These are phyloP conservation scores for Cnemophilus loriae DNA, from an alignment of 2,113 vertebrate genomes.

Conservation along the genomic window DNA sequence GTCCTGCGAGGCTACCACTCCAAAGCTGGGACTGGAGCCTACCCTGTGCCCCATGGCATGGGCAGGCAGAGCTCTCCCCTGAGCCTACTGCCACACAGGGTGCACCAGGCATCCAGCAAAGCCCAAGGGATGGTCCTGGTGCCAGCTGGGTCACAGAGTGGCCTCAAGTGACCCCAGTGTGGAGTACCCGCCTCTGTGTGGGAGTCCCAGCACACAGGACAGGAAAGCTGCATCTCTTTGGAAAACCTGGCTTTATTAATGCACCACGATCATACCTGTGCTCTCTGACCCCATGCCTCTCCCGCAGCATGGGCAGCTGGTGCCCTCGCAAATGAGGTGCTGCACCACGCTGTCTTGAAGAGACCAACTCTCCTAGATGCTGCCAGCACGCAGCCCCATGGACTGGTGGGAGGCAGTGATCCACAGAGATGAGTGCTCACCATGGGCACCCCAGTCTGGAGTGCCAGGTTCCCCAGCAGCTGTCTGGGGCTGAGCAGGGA, in stretches of 20 bases:
- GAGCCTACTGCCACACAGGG: background rate
- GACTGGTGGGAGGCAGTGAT: background rate
- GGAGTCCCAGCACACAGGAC: slow-evolving; percentile 15
- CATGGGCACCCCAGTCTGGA: background rate
- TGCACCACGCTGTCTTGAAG: accelerated
- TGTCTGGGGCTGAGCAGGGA: background rate
- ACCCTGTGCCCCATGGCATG: accelerated
- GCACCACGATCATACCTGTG: background rate
- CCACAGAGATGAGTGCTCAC: background rate
- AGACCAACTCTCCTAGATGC: background rate
- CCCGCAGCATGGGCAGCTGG: accelerated
- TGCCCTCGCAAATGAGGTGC: accelerated
- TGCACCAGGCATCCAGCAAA: background rate
- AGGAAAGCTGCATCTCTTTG: background rate
- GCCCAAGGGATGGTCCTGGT: background rate
- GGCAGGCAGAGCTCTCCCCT: background rate
- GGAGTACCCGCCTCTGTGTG: background rate
- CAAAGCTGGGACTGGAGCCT: background rate
- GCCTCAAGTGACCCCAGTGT: background rate
- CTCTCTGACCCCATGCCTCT: background rate
- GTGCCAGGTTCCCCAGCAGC: background rate
- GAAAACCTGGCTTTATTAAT: slow-evolving; percentile 44
- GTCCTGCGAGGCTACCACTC: accelerated
- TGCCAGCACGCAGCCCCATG: accelerated
- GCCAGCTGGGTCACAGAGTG: background rate